phyloP scores from a whole-genome alignment of 2,888 invertebrate species.

The Ormyrus pomaceus region DNA sequence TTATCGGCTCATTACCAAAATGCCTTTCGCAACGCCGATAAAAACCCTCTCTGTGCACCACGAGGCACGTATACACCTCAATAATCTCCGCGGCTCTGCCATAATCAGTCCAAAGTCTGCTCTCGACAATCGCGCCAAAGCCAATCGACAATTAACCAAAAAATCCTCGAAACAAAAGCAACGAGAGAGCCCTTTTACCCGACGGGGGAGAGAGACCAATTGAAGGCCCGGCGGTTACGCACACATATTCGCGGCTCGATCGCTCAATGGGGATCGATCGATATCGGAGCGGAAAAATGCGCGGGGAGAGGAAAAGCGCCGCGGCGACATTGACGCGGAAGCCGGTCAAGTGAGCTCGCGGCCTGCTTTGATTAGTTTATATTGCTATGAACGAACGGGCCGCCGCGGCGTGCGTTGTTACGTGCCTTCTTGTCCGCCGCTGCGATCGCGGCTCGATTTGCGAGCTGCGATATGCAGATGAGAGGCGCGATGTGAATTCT shows the following conservation, averaged over 20 bases:
- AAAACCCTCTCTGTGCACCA: background rate
- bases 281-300: background rate
- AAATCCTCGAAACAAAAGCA: background rate
- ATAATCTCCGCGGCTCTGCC: background rate
- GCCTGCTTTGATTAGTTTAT: constrained; percentile 23
- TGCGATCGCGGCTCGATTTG: too few species aligned
- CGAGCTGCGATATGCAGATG: too few species aligned
- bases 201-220: background rate
- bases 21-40: background rate
- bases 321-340: constrained; percentile 59
- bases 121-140: background rate
- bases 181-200: background rate
- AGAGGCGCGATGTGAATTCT: too few species aligned
- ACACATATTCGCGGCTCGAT: background rate
- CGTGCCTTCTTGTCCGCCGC: too few species aligned
- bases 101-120: too few species aligned
- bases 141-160: background rate
- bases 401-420: background rate
- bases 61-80: background rate
- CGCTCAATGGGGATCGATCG: background rate
- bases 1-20: background rate
- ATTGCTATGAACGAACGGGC: background rate
- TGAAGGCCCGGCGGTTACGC: background rate
- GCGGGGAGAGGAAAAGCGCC: background rate
- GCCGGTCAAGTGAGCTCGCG: constrained; percentile 60